Percentiles rank a stretch among this genome's conserved stretches.
These are phyloP conservation scores for Holcopasites calliopsidis DNA, from an alignment of 1,140 invertebrate genomes.

Conservation along the genomic window DNA sequence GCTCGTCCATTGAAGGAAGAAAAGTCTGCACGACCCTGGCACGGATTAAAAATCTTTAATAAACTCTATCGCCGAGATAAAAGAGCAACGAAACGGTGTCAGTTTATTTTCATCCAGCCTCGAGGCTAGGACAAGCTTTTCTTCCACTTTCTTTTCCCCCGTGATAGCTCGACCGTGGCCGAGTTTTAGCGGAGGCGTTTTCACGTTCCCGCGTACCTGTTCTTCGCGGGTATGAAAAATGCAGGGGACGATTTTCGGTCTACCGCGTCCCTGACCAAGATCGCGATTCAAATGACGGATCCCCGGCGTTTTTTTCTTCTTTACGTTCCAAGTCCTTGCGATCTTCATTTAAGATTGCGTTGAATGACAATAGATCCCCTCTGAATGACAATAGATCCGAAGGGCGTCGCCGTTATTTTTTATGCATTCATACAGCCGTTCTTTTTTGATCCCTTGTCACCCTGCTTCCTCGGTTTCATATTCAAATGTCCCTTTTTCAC, in stretches of 20 bases:
- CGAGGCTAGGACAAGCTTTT: not conserved
- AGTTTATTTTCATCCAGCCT: constrained; percentile 15
- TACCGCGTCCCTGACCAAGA: constrained; percentile 21
- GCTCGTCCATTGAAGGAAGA: too few species aligned
- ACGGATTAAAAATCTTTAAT: constrained; percentile 14
- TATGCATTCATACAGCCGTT: constrained; percentile 9
- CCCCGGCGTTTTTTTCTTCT: not conserved
- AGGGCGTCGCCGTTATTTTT: constrained; percentile 12
- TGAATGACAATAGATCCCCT: not conserved
- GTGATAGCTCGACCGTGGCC: not conserved
- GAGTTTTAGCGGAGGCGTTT: not conserved
- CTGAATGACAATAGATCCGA: constrained; percentile 19
- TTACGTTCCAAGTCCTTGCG: not conserved
- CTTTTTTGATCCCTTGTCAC: not conserved
- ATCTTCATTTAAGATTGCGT: constrained; percentile 7
- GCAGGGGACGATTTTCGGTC: not conserved
- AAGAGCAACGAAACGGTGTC: constrained; percentile 4
- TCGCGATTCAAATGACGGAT: not conserved
- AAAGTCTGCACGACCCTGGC: not conserved
- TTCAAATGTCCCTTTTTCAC: not conserved
- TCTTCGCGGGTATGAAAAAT: constrained; percentile 17
- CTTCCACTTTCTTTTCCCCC: not conserved
- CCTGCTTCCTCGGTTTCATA: not conserved
- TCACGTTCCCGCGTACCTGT: not conserved
- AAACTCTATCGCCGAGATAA: not conserved